These are phyloP conservation scores for Sarcophaga caerulescens DNA, from an alignment of 2,888 invertebrate genomes.

Conservation along the genomic window DNA sequence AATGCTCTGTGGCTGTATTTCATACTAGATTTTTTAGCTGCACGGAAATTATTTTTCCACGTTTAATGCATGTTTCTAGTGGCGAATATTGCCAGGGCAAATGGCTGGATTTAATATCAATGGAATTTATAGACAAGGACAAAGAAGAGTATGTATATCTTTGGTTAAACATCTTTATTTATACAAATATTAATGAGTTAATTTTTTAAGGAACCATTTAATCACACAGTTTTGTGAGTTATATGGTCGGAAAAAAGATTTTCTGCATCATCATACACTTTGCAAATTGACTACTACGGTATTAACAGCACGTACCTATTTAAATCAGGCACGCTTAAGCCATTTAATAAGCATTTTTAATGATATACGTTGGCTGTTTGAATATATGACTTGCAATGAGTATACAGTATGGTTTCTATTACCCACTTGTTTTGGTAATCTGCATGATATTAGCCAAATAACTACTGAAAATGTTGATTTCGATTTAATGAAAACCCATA, in stretches of 20 bases:
- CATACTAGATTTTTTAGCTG: conserved; percentile 57
- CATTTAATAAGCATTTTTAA: conserved; percentile 55
- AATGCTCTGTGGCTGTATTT: conserved; percentile 38
- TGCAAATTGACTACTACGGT: conserved; percentile 41
- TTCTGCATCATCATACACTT: not conserved
- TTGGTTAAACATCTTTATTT: not conserved
- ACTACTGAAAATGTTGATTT: conserved; percentile 51
- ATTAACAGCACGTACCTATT: conserved; percentile 22
- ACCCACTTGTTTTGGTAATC: conserved; percentile 41
- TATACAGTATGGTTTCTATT: conserved; percentile 58
- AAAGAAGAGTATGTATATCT: conserved; percentile 28
- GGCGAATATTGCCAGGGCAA: conserved; percentile 52
- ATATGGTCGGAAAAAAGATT: conserved; percentile 24
- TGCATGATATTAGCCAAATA: conserved; percentile 48
- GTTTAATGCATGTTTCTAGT: conserved; percentile 34
- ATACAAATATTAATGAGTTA: not conserved
- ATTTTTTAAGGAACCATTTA: conserved; percentile 23
- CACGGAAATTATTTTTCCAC: conserved; percentile 58
- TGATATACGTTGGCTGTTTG: conserved; percentile 61
- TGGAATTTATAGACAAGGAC: conserved; percentile 28
- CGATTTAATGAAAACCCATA: conserved; percentile 52
- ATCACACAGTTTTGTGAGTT: conserved; percentile 44
- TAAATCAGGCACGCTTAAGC: conserved; percentile 42
- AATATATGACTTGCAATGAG: conserved; percentile 58
- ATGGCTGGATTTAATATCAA: conserved; percentile 53